Conservation (phyloP, 2,113 vertebrate genomes). For the Noctilio leporinus region DNA sequence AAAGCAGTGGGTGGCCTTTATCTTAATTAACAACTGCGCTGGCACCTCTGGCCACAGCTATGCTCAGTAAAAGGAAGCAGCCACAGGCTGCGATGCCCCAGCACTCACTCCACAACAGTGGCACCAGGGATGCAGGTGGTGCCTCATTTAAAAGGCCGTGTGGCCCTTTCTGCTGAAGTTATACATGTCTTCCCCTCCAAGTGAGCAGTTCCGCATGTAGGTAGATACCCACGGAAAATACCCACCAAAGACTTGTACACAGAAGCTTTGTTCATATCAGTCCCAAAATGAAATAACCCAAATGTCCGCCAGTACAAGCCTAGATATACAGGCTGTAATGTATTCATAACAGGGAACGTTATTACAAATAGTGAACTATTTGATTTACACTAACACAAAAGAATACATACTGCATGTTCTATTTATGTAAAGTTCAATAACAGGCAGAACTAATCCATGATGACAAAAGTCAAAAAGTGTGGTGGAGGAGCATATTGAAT, state of each 20-base stretch:
- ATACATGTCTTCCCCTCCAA: not conserved
- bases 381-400: not conserved
- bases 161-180: not conserved
- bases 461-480: not conserved
- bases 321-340: too few relatives aligned
- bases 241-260: not conserved
- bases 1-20: not conserved
- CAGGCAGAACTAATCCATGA: not conserved
- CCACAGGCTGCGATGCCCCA: not conserved
- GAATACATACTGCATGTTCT: not conserved
- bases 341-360: fast-evolving
- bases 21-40: not conserved
- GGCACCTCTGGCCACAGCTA: not conserved
- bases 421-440: not conserved
- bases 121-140: not conserved
- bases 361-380: not conserved
- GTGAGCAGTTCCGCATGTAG: not conserved
- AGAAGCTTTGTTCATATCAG: not conserved
- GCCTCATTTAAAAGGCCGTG: not conserved
- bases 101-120: not conserved
- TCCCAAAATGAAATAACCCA: not conserved
- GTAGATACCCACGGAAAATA: not conserved
- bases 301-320: not conserved
- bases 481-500: not conserved
- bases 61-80: not conserved